Conservation (phyloP, 2,888 invertebrate genomes). For the Xylocampa areola region DNA sequence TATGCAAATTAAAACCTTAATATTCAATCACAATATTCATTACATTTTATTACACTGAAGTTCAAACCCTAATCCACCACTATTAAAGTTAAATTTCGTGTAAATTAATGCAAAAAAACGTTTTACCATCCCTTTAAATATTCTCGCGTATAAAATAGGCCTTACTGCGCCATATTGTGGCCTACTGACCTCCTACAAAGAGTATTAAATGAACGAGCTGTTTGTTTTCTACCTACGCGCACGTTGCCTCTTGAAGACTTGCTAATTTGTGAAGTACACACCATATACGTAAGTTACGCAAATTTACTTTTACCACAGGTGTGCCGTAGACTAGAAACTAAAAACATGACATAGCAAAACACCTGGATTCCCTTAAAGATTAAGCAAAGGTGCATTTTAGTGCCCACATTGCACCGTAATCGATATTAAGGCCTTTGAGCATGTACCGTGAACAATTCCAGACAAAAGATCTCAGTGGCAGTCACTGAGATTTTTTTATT, state of each 20-base stretch:
- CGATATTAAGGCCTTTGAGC: too few relatives aligned
- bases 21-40: not conserved
- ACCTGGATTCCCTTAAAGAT: too few relatives aligned
- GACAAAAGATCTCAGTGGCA: too few relatives aligned
- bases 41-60: not conserved
- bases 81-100: not conserved
- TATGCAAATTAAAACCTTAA: slow-evolving; percentile 2
- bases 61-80: fast-evolving
- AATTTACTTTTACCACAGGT: slow-evolving; percentile 10
- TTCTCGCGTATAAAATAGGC: slow-evolving; percentile 46
- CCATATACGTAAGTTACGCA: slow-evolving; percentile 11
- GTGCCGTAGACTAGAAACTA: too few relatives aligned
- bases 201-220: slow-evolving; percentile 23
- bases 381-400: too few relatives aligned
- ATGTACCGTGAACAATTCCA: too few relatives aligned
- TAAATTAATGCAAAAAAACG: not conserved
- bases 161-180: slow-evolving; percentile 54
- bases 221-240: slow-evolving; percentile 52
- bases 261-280: slow-evolving; percentile 54
- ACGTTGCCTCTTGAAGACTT: slow-evolving; percentile 48
- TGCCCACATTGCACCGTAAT: too few relatives aligned
- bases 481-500: too few relatives aligned
- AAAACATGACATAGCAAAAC: too few relatives aligned
- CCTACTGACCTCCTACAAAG: slow-evolving; percentile 60
- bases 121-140: slow-evolving; percentile 14